Evolutionary conservation across 2,797 vertebrate genomes (phyloP).

Genomic region (Tapirus indicus): DNA sequence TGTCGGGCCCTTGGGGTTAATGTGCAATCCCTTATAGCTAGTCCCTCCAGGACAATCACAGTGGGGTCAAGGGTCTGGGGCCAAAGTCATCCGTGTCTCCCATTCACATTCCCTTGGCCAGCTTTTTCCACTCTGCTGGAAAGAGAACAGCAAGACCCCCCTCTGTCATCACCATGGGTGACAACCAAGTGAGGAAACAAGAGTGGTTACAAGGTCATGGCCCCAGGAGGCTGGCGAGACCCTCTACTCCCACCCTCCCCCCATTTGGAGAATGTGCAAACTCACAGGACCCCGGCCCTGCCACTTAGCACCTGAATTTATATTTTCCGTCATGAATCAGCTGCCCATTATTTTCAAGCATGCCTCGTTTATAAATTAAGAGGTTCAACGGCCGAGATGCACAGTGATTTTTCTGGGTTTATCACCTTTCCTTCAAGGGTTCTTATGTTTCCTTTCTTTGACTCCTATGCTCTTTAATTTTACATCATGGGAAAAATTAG

Average conservation of each 20-base stretch:
- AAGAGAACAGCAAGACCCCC: neutral
- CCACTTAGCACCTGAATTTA: neutral
- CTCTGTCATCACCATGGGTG: neutral
- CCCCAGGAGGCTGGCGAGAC: neutral
- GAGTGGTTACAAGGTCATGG: neutral
- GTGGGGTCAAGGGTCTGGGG: neutral
- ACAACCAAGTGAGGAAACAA: conserved; percentile 72
- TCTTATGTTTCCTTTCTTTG: neutral
- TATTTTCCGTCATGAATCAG: neutral
- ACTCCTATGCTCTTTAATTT: neutral
- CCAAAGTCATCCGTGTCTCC: neutral
- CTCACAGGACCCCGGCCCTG: neutral
- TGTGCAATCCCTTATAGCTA: neutral
- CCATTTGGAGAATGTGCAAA: neutral
- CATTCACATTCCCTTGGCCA: neutral
- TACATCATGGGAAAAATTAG: neutral
- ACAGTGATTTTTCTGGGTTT: neutral
- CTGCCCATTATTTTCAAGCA: neutral
- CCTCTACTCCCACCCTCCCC: neutral
- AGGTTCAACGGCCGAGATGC: neutral
- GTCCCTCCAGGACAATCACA: neutral
- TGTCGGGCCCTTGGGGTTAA: neutral
- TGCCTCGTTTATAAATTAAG: neutral
- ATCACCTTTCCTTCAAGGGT: neutral
- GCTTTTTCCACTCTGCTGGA: neutral